Conservation (phyloP, 92 coral and sea anemone genomes). For the Zoanthus sociatus region DNA sequence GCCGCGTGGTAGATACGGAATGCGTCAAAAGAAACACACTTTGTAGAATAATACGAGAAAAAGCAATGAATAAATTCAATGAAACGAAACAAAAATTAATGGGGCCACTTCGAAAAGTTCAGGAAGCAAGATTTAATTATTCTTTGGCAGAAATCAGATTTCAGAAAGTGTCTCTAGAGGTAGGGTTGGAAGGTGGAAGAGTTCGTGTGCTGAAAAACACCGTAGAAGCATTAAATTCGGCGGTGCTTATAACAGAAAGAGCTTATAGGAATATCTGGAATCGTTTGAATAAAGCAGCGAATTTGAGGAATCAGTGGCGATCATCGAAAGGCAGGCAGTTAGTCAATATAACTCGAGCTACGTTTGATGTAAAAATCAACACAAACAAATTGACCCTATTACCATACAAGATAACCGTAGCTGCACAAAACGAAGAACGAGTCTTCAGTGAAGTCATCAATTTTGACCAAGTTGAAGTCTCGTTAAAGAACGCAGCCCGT, state of each 20-base stretch:
- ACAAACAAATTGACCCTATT: not conserved
- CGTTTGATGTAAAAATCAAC: slow-evolving; percentile 31
- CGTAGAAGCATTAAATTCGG: slow-evolving; percentile 30
- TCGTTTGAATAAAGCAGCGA: slow-evolving; percentile 25
- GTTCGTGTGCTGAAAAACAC: slow-evolving; percentile 62
- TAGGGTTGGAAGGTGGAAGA: slow-evolving; percentile 59
- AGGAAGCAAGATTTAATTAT: slow-evolving; percentile 48
- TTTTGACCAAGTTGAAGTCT: slow-evolving; percentile 42
- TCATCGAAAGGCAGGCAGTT: slow-evolving; percentile 1
- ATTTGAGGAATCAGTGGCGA: slow-evolving; percentile 23
- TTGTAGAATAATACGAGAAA: slow-evolving; percentile 63
- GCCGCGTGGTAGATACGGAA: slow-evolving; percentile 52
- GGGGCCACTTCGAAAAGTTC: slow-evolving; percentile 46
- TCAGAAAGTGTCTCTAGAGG: slow-evolving; percentile 48
- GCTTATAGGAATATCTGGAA: slow-evolving; percentile 44
- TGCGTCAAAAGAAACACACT: slow-evolving; percentile 71
- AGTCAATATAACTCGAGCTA: slow-evolving; percentile 19
- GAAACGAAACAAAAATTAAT: slow-evolving; percentile 37
- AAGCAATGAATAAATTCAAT: slow-evolving; percentile 53
- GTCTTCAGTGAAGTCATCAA: slow-evolving; percentile 25
- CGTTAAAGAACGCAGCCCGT: slow-evolving; percentile 65
- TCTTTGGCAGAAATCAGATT: slow-evolving; percentile 62
- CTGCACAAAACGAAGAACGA: slow-evolving; percentile 25
- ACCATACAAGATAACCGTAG: slow-evolving; percentile 42
- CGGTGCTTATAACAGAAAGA: slow-evolving; percentile 35